These are phyloP conservation scores for Megaustenia siamemsis DNA, from an alignment of 2,888 invertebrate species.

Conservation along the genomic window DNA sequence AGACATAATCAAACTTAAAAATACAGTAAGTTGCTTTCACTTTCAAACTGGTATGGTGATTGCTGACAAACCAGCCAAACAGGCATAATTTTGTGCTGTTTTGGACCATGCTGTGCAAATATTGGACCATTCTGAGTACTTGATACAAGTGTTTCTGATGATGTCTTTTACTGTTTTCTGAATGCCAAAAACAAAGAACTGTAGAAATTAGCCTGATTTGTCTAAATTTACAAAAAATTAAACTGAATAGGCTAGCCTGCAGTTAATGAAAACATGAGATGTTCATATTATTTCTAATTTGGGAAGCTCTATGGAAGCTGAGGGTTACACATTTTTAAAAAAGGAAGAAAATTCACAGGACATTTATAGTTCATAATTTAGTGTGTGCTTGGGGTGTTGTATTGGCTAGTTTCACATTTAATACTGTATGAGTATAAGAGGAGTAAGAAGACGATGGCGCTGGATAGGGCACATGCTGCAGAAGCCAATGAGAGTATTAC, in stretches of 20 bases:
- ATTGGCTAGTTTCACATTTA: no score
- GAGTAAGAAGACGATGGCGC: no score
- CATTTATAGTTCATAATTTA: no score
- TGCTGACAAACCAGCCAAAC: neutral
- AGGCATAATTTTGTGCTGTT: slow-evolving; percentile 1
- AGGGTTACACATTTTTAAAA: no score
- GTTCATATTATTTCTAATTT: neutral
- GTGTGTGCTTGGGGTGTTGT: no score
- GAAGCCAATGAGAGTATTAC: no score
- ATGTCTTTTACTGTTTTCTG: neutral
- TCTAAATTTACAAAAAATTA: neutral
- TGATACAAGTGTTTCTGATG: neutral
- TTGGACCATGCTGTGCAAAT: slow-evolving; percentile 5
- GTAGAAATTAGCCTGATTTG: neutral
- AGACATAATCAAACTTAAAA: slow-evolving; percentile 36
- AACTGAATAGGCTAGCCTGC: neutral
- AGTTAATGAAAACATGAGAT: neutral
- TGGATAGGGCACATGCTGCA: no score
- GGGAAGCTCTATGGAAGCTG: no score
- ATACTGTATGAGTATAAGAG: no score
- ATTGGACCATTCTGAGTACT: neutral
- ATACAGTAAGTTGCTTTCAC: slow-evolving; percentile 42
- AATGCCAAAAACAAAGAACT: neutral
- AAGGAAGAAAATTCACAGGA: no score
- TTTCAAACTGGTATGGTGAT: neutral